Percentiles rank a stretch among this genome's conserved stretches.
phyloP scores from a whole-genome alignment of 2,888 invertebrate genomes.

The Crioceris asparagi region DNA sequence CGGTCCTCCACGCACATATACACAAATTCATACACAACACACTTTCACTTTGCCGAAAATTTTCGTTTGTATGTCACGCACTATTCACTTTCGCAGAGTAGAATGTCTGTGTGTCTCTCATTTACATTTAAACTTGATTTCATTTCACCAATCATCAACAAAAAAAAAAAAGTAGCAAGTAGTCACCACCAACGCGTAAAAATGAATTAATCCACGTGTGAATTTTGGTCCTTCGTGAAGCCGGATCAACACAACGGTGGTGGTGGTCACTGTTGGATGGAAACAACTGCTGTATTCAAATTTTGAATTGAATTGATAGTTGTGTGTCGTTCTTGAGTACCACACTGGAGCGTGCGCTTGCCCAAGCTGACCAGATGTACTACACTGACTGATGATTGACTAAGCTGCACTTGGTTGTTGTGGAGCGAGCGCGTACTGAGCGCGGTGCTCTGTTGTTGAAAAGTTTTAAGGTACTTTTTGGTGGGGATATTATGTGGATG shows the following conservation, averaged over 20 bases:
- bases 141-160: slow-evolving; percentile 1
- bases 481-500: too few relatives aligned
- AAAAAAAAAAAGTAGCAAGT: background rate
- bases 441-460: background rate
- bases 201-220: too few relatives aligned
- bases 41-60: slow-evolving; percentile 30
- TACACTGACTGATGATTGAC: slow-evolving; percentile 33
- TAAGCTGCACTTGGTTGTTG: slow-evolving; percentile 32
- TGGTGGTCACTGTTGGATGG: too few relatives aligned
- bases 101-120: too few relatives aligned
- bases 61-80: slow-evolving; percentile 15
- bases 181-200: too few relatives aligned
- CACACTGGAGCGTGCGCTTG: slow-evolving; percentile 39
- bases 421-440: slow-evolving; percentile 28
- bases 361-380: slow-evolving; percentile 37
- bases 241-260: too few relatives aligned
- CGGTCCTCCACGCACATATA: too few relatives aligned
- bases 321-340: slow-evolving; percentile 37
- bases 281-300: too few relatives aligned
- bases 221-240: too few relatives aligned
- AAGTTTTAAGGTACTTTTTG: slow-evolving; percentile 14
- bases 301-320: too few relatives aligned
- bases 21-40: too few relatives aligned
- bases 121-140: slow-evolving; percentile 2
- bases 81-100: slow-evolving; percentile 5